A percentile compares a stretch with the other conserved stretches of the same genome.
phyloP scores from a whole-genome alignment of 2,113 vertebrate species.

The Mus spicilegus region DNA sequence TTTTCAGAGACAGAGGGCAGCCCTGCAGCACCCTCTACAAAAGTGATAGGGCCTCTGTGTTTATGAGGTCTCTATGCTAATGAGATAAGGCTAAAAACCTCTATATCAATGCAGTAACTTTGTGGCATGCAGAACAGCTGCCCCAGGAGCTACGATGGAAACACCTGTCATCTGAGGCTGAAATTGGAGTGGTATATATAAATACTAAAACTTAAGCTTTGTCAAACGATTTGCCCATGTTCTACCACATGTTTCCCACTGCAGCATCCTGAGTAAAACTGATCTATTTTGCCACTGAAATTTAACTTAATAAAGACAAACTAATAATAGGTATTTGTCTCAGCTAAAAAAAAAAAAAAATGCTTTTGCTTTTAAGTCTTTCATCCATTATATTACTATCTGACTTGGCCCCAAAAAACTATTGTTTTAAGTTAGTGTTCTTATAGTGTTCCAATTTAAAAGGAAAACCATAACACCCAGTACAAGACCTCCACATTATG shows the following conservation, averaged over 20 bases:
- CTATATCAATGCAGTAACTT: neutral
- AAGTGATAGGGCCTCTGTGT: neutral
- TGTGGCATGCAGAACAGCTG: neutral
- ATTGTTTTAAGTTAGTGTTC: neutral
- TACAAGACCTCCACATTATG: neutral
- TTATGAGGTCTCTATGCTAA: neutral
- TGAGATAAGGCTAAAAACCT: neutral
- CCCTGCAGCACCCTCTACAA: neutral
- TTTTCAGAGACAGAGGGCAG: neutral
- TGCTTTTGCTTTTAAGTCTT: neutral
- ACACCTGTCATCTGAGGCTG: neutral
- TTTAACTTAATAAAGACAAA: conserved; percentile 8
- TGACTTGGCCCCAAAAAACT: neutral
- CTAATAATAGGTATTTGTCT: neutral
- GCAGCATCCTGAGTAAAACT: neutral
- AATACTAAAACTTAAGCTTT: neutral
- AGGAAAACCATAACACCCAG: neutral
- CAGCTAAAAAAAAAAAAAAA: neutral
- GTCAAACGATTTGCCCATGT: neutral
- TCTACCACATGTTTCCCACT: neutral
- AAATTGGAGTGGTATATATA: neutral
- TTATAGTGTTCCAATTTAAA: neutral
- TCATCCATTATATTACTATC: neutral
- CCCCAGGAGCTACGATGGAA: neutral
- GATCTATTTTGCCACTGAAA: neutral